These are phyloP conservation scores for Coryphaenoides rupestris DNA, from an alignment of 2,113 vertebrate genomes.

Conservation along the genomic window DNA sequence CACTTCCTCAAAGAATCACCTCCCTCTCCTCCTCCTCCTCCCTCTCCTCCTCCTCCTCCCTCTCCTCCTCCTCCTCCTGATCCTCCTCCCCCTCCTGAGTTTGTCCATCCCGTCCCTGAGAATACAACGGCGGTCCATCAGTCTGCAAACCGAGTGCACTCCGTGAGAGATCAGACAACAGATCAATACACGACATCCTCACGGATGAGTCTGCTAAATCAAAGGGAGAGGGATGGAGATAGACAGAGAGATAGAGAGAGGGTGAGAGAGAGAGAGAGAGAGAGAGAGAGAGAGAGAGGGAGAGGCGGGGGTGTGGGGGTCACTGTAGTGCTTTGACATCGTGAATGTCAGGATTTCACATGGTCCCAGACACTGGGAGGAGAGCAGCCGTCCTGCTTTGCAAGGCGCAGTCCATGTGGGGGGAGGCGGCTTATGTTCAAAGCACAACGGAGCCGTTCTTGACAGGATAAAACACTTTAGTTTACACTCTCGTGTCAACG, in stretches of 20 bases:
- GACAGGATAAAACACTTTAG: no score
- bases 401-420: no score
- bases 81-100: constrained; percentile 10
- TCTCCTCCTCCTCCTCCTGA: constrained; percentile 19
- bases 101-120: constrained; percentile 39
- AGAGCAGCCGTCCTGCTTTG: neutral
- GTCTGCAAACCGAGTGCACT: constrained; percentile 57
- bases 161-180: constrained; percentile 68
- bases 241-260: constrained; percentile 41
- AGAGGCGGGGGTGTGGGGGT: constrained; percentile 34
- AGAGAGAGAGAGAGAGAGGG: constrained; percentile 24
- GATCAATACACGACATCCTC: constrained; percentile 69
- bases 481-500: no score
- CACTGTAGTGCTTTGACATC: neutral
- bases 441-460: no score
- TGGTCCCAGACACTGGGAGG: no score
- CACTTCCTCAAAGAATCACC: constrained; percentile 35
- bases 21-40: constrained; percentile 31
- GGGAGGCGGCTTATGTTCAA: no score
- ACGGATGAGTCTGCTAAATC: constrained; percentile 64
- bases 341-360: neutral
- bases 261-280: constrained; percentile 29
- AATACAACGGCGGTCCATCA: constrained; percentile 57
- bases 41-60: constrained; percentile 25
- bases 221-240: constrained; percentile 56